Conservation (phyloP, 2,888 invertebrate species). For the Ganaspis brasiliensis region DNA sequence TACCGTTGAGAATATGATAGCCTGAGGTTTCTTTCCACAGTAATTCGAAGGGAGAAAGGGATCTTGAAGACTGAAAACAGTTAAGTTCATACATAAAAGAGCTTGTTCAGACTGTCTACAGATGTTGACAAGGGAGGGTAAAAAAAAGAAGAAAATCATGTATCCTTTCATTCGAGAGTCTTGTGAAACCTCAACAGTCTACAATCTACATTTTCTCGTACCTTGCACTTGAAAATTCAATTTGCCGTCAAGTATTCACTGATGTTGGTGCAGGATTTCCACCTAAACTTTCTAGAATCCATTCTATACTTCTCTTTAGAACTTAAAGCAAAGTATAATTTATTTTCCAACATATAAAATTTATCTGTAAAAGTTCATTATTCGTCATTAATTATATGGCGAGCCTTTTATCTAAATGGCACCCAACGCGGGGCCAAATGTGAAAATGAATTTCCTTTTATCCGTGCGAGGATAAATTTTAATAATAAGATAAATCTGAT, state of each 20-base stretch:
- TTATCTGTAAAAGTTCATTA: no score
- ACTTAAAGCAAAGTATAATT: not conserved
- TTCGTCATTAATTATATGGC: not conserved
- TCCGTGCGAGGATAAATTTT: no score
- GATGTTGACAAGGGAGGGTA: not conserved
- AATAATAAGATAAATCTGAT: no score
- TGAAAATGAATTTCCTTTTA: no score
- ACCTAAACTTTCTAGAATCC: not conserved
- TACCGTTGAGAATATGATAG: not conserved
- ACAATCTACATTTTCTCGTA: slow-evolving; percentile 4
- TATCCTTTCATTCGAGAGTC: slow-evolving; percentile 10
- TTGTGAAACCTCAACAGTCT: slow-evolving; percentile 24
- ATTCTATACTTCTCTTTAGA: not conserved
- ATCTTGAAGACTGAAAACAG: not conserved
- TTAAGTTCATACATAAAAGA: slow-evolving; percentile 20
- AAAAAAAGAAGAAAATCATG: slow-evolving; percentile 18
- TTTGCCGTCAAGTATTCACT: slow-evolving; percentile 18
- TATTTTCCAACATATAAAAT: not conserved
- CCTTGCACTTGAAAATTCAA: slow-evolving; percentile 28
- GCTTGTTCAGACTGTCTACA: slow-evolving; percentile 23
- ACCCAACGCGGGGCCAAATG: no score
- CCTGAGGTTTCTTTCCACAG: not conserved
- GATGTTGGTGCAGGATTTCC: not conserved
- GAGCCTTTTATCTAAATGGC: no score
- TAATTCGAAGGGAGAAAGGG: not conserved